A percentile compares a stretch with the other conserved stretches of the same genome.
Evolutionary conservation across 1,140 invertebrate genomes (phyloP).

Genomic region (Aradophagus sp.): DNA sequence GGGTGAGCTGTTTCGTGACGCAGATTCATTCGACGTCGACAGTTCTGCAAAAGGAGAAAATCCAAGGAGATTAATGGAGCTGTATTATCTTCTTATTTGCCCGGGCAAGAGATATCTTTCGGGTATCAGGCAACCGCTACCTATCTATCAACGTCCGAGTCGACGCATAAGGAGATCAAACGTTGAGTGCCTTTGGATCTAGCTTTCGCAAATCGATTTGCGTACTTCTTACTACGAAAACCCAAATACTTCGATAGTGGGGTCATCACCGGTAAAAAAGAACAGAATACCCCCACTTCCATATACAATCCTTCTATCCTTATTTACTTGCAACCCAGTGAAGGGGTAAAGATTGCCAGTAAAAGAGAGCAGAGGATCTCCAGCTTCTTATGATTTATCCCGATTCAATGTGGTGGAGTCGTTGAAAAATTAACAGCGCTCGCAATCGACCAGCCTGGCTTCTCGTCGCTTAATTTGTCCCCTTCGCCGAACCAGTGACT

Average conservation of each 20-base stretch:
- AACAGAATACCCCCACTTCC: background rate
- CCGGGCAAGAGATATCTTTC: constrained; percentile 7
- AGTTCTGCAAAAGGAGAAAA: constrained; percentile 64
- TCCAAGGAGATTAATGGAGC: constrained; percentile 35
- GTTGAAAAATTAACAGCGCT: no score
- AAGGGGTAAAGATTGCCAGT: constrained; percentile 1
- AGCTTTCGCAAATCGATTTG: background rate
- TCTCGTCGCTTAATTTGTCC: no score
- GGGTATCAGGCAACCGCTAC: background rate
- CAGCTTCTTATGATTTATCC: constrained; percentile 10
- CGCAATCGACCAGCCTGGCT: no score
- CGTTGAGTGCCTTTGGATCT: constrained; percentile 1
- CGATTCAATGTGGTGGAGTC: no score
- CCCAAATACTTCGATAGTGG: no score
- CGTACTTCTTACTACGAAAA: no score
- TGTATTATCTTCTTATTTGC: constrained; percentile 25
- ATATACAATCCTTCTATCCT: no score
- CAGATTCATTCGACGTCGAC: constrained; percentile 72
- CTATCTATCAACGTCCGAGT: constrained; percentile 27
- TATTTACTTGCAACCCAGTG: background rate
- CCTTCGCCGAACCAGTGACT: constrained; percentile 9
- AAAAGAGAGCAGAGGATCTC: no score
- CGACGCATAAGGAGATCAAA: constrained; percentile 13
- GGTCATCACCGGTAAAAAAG: no score
- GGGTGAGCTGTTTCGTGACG: constrained; percentile 76